Base-by-base conservation (phyloP, 2,888 invertebrate species). In the Cryptosula pallasiana region DNA sequence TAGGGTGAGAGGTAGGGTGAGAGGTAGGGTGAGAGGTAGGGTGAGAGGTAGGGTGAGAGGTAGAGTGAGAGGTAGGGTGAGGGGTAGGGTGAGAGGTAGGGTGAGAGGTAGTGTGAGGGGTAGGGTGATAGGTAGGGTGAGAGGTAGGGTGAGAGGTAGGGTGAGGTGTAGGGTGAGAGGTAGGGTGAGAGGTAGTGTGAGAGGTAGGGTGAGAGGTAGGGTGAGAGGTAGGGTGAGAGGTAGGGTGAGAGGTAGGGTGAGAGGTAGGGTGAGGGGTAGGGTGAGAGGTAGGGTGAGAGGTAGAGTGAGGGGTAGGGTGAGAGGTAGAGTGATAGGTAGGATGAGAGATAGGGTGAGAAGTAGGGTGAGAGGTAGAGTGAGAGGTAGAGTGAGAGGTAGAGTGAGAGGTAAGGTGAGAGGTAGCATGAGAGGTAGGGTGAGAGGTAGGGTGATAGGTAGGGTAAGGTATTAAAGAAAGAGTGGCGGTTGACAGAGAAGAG, bases 181-280 rank as follows among this genome's bases (percentile, higher is more conserved):
- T 9, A 63, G 34, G 32, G 63, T 29, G 63, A 32, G 63, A 32
- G 57, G n/a, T 9, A 57, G 57, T 5, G 57, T 16, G 57, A 13
- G 25, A n/a, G 57, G n/a, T 9, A 57, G 25, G 25, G 57, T 16
- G 57, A 57, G 57, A n/a, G 57, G n/a, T 9, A 57, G 57, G 25
- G 57, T 16, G 57, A 57, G 57, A 57, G 57, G 5, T 9, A 57
- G 13, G n/a, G 57, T 16, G 57, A 57, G 57, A 57, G 57, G n/a
- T 5, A 25, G 57, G n/a, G 57, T 16, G 57, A n/a, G 57, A 57
- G 57, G 5, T 5, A n/a, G 57, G n/a, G 57, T 16, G 25, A 25
- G 57, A 57, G 57, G n/a, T 9, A n/a, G 57, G n/a, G 57, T 16
- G 57, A 57, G 57, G n/a, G 57, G n/a, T 9, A 57, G 25, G n/a